phyloP scores from a whole-genome alignment of 2,888 invertebrate species.

The Polydrusus pterygomalis region DNA sequence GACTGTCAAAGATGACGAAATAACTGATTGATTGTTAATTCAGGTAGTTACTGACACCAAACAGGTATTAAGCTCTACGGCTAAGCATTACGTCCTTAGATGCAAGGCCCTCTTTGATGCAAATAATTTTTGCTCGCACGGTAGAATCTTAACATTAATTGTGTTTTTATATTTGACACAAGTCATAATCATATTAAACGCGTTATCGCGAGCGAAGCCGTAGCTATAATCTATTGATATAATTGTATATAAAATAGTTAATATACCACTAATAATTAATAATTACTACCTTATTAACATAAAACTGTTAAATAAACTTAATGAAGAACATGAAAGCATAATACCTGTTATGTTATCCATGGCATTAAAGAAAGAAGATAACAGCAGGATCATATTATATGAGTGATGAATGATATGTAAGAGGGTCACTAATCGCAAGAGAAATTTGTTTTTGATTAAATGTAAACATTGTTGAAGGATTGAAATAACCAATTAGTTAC shows the following conservation, averaged over 20 bases:
- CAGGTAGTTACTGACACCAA: no score
- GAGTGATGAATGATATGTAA: conserved; percentile 32
- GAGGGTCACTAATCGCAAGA: conserved; percentile 47
- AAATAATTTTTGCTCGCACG: no score
- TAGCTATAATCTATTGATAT: not conserved
- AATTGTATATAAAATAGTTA: not conserved
- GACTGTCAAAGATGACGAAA: no score
- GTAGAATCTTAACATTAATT: no score
- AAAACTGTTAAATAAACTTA: conserved; percentile 15
- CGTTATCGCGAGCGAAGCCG: not conserved
- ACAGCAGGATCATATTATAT: conserved; percentile 36
- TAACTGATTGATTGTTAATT: no score
- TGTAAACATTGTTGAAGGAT: conserved; percentile 46
- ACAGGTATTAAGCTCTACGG: no score
- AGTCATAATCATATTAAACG: no score
- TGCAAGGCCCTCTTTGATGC: no score
- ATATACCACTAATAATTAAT: not conserved
- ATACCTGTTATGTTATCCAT: conserved; percentile 42
- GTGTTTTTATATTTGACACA: no score
- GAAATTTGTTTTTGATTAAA: conserved; percentile 50
- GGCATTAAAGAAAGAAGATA: conserved; percentile 40
- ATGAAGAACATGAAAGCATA: conserved; percentile 7
- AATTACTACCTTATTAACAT: conserved; percentile 1
- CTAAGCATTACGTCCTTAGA: no score
- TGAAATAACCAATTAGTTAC: conserved; percentile 39